Base-by-base conservation (phyloP, 37 sponge, comb jelly and placozoan species). In the Mnemiopsis leidyi region DNA sequence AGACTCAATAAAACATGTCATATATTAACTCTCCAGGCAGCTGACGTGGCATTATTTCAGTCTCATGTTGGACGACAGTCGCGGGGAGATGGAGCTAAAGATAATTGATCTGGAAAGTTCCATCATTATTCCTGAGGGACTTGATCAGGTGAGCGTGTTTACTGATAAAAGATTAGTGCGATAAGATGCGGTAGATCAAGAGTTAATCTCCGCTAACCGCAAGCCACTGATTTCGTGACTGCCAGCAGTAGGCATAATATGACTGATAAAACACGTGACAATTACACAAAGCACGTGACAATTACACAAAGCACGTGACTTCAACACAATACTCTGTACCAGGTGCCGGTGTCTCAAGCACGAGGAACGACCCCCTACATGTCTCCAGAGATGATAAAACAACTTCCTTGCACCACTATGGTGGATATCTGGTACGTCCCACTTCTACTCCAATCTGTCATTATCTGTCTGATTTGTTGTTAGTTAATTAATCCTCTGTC, bases 361-460 rank as follows among this genome's bases (percentile, higher is more conserved):
- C 90, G 90, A 28, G 90, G 90, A 9, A 85, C 90, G 0, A 85
- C 90, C 1, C 61, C 90, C 90, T 85, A 85, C 90, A 85, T 85
- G 90, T 85, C 90, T 1, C 40, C 40, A 13, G 90, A 85, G 90
- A 85, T 85, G 90, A 40, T 85, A n/a, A 40, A 38, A 85, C 61
- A 38, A 2, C 61, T 40, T 0, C 61, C 40, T 39, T 40, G 40
- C 48, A 40, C 90, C 61, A 85, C 90, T 1, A 40, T 40, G 61
- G 61, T 40, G 0, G 90, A 85, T 21, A 85, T 85, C 25, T 85
- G 90, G 90, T 85, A 26, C n/a, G 90, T 85, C 35, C 3, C 82
- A 20, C 9, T 35, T 30, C 9, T 7, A n/a, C 9, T 9, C 23
- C 76, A 7, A n/a, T 13, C 23, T 73, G 28, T n/a, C 9, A 28